Base-by-base conservation (phyloP, 2,888 invertebrate genomes). In the Pachymerium ferrugineum region DNA sequence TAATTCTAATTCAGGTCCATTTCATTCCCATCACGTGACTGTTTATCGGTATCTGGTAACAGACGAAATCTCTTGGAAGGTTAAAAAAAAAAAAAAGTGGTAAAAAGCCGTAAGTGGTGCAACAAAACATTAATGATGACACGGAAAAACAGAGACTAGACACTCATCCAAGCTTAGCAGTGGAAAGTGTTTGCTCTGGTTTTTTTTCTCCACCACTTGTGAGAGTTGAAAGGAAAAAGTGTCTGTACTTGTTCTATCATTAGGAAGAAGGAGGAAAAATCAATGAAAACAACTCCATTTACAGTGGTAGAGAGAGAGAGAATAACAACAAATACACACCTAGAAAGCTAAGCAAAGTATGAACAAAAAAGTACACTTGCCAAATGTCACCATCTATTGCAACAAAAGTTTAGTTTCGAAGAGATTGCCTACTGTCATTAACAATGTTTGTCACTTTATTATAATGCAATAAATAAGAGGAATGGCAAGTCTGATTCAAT, bases 171-270 rank as follows among this genome's bases (percentile, higher is more conserved):
- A 62, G 62, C 62, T 62, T 28, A 62, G 62, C 12, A 62, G 28
- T 62, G 62, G 62, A 62, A 62, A 62, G 62, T 62, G 62, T 62
- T 62, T 62, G 62, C 62, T 62, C 28, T 62, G 62, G 62, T 3
- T 62, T 62, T 62, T n/a, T 62, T 38, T 38, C 38, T 62, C 62
- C 28, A 62, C 62, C 62, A 62, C 62, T 62, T 62, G 25, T 62
- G 62, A n/a, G 62, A 62, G 62, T 62, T 62, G 22, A n/a, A n/a
- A 62, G 62, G 25, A 62, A 62, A 62, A 62, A 62, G 62, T 62
- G 62, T 62, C 47, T 47, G 14, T 62, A 62, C 62, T 62, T 62
- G 62, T 62, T 62, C 62, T 62, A 62, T 62, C 62, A 62, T 62
- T 62, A 62, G 62, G 38, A 62, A 62, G 62, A n/a, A n/a, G n/a